Evolutionary conservation across 1,140 invertebrate genomes (phyloP).

Genomic region (Lasioglossum albipes): DNA sequence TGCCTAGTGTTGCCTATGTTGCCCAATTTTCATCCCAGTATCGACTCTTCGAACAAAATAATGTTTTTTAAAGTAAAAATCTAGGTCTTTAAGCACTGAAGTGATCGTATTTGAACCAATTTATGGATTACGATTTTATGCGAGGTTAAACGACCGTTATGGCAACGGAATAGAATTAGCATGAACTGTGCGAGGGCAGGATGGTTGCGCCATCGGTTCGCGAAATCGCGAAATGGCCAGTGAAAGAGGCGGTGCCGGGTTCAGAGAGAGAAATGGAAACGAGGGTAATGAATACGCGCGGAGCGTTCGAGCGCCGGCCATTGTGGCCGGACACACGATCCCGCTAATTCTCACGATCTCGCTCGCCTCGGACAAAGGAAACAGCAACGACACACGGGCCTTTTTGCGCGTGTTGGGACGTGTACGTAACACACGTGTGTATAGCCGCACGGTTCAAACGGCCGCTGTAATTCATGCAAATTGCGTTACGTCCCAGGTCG

Average conservation of each 20-base stretch:
- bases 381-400: background rate
- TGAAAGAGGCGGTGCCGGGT: too few relatives aligned
- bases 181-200: background rate
- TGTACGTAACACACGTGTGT: background rate
- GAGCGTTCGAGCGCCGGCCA: background rate
- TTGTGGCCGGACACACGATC: slow-evolving; percentile 15
- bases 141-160: too few relatives aligned
- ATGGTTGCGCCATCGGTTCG: background rate
- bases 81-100: too few relatives aligned
- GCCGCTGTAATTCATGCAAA: slow-evolving; percentile 65
- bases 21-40: too few relatives aligned
- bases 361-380: slow-evolving; percentile 28
- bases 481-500: slow-evolving; percentile 54
- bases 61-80: too few relatives aligned
- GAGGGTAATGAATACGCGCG: slow-evolving; percentile 8
- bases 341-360: slow-evolving; percentile 39
- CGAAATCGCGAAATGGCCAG: background rate
- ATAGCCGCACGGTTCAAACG: too few relatives aligned
- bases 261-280: background rate
- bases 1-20: too few relatives aligned
- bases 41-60: too few relatives aligned
- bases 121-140: too few relatives aligned
- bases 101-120: too few relatives aligned
- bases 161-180: too few relatives aligned
- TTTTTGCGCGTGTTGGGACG: background rate